A percentile compares a stretch with the other conserved stretches of the same genome.
These are phyloP conservation scores for Tricholauxania praeusta DNA, from an alignment of 2,888 invertebrate species.

Conservation along the genomic window DNA sequence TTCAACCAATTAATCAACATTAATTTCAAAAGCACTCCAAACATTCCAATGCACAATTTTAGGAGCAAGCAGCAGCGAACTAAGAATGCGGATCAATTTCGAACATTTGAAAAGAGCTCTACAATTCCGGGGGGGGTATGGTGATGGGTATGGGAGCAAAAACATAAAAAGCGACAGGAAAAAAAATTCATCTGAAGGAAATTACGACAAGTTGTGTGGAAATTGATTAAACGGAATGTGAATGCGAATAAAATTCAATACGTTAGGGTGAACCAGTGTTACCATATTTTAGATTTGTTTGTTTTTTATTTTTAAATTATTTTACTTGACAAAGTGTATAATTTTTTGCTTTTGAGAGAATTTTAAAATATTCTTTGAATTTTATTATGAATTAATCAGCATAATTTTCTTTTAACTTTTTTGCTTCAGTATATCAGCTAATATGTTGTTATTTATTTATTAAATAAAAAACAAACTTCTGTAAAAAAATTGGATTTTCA, in stretches of 20 bases:
- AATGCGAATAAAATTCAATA: slow-evolving; percentile 6
- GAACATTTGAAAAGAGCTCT: slow-evolving; percentile 1
- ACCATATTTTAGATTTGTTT: too few relatives aligned
- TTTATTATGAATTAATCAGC: too few relatives aligned
- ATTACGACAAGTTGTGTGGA: slow-evolving; percentile 15
- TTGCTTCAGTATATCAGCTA: too few relatives aligned
- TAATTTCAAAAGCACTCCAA: slow-evolving; percentile 29
- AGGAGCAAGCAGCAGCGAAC: slow-evolving; percentile 2
- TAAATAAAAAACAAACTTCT: too few relatives aligned
- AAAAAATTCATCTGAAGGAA: background rate
- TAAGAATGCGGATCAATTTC: slow-evolving; percentile 26
- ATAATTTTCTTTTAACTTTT: too few relatives aligned
- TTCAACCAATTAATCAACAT: slow-evolving; percentile 34
- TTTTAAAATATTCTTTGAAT: too few relatives aligned
- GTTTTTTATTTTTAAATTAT: too few relatives aligned
- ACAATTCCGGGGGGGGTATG: background rate
- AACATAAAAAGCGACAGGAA: background rate
- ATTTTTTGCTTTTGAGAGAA: too few relatives aligned
- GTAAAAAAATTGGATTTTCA: too few relatives aligned
- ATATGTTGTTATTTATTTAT: too few relatives aligned
- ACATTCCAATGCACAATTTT: slow-evolving; percentile 18
- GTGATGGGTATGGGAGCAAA: background rate
- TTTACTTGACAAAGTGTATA: too few relatives aligned
- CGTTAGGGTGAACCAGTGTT: background rate
- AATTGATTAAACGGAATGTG: slow-evolving; percentile 16